Conservation (phyloP, 2,113 vertebrate species). For the Cyphomyrus plagiostoma region DNA sequence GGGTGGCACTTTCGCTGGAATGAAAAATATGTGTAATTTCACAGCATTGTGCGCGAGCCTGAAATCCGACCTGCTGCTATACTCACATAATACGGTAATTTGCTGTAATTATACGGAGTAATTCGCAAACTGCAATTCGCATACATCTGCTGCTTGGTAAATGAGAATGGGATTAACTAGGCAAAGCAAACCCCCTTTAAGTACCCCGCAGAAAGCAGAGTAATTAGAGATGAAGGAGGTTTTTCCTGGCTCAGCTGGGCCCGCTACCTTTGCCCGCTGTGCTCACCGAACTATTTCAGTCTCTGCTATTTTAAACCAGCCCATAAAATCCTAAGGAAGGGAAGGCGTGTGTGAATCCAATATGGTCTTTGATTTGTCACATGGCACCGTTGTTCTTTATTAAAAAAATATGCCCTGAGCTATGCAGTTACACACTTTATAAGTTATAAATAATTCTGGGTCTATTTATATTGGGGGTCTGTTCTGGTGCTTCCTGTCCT, state of each 20-base stretch:
- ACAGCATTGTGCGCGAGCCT: background rate
- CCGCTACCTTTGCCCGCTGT: background rate
- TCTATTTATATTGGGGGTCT: slow-evolving; percentile 56
- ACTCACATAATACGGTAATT: slow-evolving; percentile 1
- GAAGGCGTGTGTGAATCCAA: background rate
- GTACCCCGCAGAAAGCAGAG: background rate
- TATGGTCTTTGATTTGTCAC: slow-evolving; percentile 31
- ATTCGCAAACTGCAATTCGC: slow-evolving; percentile 2
- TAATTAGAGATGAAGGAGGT: slow-evolving; percentile 4
- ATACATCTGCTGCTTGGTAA: slow-evolving; percentile 3
- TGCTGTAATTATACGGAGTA: slow-evolving; percentile 5
- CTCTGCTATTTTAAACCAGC: background rate
- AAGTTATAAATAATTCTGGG: slow-evolving; percentile 9
- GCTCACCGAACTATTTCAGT: background rate
- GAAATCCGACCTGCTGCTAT: background rate
- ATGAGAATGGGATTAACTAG: background rate
- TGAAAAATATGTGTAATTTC: background rate
- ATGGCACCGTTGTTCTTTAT: slow-evolving; percentile 45
- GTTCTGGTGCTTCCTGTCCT: slow-evolving; percentile 54
- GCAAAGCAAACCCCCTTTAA: slow-evolving; percentile 6
- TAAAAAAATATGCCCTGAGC: slow-evolving; percentile 37
- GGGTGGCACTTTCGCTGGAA: background rate
- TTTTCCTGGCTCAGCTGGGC: background rate
- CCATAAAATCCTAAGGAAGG: background rate
- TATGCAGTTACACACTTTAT: background rate